Percentiles rank a stretch among this genome's conserved stretches.
phyloP scores from a whole-genome alignment of 2,888 invertebrate species.

The Dendrolimus houi region DNA sequence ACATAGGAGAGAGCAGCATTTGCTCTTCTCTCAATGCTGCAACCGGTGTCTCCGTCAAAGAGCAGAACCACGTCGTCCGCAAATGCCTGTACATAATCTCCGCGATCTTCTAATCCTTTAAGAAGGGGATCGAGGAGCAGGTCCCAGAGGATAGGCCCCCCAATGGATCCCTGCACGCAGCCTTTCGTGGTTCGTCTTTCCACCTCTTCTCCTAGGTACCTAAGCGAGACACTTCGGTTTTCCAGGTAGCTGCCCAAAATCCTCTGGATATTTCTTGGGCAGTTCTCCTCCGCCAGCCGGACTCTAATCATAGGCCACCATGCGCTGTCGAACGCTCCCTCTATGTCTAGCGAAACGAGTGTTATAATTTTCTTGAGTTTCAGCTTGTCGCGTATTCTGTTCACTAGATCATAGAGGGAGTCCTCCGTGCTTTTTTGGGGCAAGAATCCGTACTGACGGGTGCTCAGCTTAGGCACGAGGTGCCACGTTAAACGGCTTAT shows the following conservation, averaged over 20 bases:
- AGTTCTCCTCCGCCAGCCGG: neutral
- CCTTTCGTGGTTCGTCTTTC: constrained; percentile 1
- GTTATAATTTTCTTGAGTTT: neutral
- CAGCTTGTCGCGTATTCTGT: no score
- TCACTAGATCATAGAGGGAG: no score
- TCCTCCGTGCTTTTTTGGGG: no score
- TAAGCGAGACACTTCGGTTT: neutral
- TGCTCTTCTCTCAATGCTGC: neutral
- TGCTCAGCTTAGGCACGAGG: no score
- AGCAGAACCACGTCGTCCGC: neutral
- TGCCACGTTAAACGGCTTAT: no score
- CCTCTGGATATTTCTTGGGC: neutral
- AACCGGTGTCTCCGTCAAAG: neutral
- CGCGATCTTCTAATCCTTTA: neutral
- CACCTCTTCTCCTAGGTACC: neutral
- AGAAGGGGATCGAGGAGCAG: constrained; percentile 6
- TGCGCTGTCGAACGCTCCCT: constrained; percentile 4
- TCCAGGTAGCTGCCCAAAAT: neutral
- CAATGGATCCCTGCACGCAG: constrained; percentile 1
- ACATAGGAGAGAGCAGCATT: no score
- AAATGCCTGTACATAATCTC: constrained; percentile 3
- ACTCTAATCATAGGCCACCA: constrained; percentile 6
- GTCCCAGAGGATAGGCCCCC: constrained; percentile 7
- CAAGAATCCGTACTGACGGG: no score
- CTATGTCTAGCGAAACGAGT: constrained; percentile 2